Percentiles rank a stretch among this genome's conserved stretches.
These are phyloP conservation scores for Iphiclides podalirius DNA, from an alignment of 2,888 invertebrate species.

Conservation along the genomic window DNA sequence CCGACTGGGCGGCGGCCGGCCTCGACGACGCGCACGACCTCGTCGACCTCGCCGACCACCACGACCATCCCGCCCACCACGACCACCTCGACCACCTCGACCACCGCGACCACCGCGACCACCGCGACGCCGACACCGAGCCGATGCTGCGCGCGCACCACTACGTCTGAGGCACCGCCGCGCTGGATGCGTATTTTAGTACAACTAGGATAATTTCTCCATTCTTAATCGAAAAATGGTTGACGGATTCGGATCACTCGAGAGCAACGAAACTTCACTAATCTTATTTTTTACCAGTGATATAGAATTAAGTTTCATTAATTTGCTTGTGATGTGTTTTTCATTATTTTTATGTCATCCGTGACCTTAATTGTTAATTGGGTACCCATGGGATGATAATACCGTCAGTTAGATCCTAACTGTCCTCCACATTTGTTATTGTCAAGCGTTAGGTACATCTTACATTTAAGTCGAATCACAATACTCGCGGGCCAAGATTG, in stretches of 20 bases:
- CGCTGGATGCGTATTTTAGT: no score
- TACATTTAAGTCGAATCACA: not conserved
- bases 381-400: no score
- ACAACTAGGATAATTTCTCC: constrained; percentile 4
- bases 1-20: constrained; percentile 84
- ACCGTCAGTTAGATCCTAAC: no score
- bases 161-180: constrained; percentile 28
- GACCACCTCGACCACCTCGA: constrained; percentile 25
- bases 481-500: not conserved
- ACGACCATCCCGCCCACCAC: constrained; percentile 27
- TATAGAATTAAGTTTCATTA: not conserved
- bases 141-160: constrained; percentile 33
- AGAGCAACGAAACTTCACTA: no score
- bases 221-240: not conserved
- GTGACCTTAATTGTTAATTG: no score
- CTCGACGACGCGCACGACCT: constrained; percentile 28
- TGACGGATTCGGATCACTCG: no score
- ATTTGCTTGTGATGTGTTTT: no score
- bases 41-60: constrained; percentile 29
- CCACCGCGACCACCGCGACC: constrained; percentile 25
- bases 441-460: no score
- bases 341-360: no score
- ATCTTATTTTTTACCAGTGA: no score
- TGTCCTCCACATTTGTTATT: no score
- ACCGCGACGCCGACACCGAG: constrained; percentile 29